Percentiles rank a stretch among this genome's conserved stretches.
These are phyloP conservation scores for Zoroaster sp. DNA, from an alignment of 53 echinoderm and acorn worm genomes.

Conservation along the genomic window DNA sequence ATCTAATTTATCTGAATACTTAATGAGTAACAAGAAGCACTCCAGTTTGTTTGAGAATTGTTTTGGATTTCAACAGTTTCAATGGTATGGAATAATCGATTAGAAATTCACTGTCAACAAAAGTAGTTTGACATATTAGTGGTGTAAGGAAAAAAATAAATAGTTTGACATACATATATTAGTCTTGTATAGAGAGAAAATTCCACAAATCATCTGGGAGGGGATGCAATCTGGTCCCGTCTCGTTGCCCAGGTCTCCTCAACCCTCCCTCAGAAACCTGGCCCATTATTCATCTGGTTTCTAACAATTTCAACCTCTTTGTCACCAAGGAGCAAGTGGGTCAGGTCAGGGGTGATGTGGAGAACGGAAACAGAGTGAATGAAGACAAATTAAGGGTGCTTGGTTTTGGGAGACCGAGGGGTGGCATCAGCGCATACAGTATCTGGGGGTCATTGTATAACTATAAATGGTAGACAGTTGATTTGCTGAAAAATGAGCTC, in stretches of 20 bases:
- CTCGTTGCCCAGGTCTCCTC: slow-evolving; percentile 13
- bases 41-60: no score
- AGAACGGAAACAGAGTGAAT: slow-evolving; percentile 24
- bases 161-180: neutral
- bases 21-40: no score
- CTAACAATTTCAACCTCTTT: neutral
- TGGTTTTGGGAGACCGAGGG: neutral
- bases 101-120: neutral
- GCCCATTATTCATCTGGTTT: slow-evolving; percentile 33
- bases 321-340: slow-evolving; percentile 5
- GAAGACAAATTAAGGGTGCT: slow-evolving; percentile 15
- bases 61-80: no score
- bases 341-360: neutral
- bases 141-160: neutral
- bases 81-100: no score
- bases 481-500: neutral
- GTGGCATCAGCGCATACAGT: neutral
- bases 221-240: neutral
- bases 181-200: neutral
- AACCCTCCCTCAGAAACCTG: neutral
- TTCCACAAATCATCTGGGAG: neutral
- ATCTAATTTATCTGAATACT: no score
- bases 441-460: neutral
- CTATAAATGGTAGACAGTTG: no score
- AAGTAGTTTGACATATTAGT: neutral